Base-by-base conservation (phyloP, 1,140 invertebrate genomes). In the Steinernema khuongi region DNA sequence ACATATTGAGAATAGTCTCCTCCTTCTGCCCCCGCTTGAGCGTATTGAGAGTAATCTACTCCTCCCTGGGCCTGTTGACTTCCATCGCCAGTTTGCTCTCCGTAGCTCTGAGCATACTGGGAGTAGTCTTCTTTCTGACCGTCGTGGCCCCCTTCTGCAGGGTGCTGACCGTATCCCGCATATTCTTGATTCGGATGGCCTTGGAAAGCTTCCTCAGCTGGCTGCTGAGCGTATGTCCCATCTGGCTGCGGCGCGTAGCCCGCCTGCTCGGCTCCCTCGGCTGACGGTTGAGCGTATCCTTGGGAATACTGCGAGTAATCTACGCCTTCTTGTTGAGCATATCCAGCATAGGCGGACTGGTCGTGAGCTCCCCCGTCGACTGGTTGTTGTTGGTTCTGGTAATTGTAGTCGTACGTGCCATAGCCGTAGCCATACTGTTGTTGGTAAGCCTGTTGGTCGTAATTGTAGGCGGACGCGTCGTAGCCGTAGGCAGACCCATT, bases 81-180 rank as follows among this genome's bases (percentile, higher is more conserved):
- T 74, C 70, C 73, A 19, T 14, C 70, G n/a, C 70, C 72, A 11
- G 68, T 74, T 18, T 75, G 31, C 0, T 72, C 22, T 77, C 77
- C 74, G 28, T 75, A 32, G 31, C 75, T 74, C 33, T 44, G 43
- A 30, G 67, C 75, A 66, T 77, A 77, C 1, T 75, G 68, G 22
- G 76, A 31, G 72, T 78, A 31, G 69, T 79, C 77, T 32, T 75
- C 60, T 2, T n/a, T 43, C 31, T 60, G 74, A 32, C 44, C 67
- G 76, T 75, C 74, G 32, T 80, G 79, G 30, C 30, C 71, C 17
- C 18, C 14, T 31, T 79, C 73, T n/a, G 32, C 41, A 1, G 70
- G 2, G 7, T 31, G 29, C 73, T 74, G 73, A 36, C 44, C 32
- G 70, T 71, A 71, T 31, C 33, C 33, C 14, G 33, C 18, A 30